Evolutionary conservation across 2,888 invertebrate genomes (phyloP), one percentile per base, ranked within the genome.

Genomic region (Drosophila rellima): DNA sequence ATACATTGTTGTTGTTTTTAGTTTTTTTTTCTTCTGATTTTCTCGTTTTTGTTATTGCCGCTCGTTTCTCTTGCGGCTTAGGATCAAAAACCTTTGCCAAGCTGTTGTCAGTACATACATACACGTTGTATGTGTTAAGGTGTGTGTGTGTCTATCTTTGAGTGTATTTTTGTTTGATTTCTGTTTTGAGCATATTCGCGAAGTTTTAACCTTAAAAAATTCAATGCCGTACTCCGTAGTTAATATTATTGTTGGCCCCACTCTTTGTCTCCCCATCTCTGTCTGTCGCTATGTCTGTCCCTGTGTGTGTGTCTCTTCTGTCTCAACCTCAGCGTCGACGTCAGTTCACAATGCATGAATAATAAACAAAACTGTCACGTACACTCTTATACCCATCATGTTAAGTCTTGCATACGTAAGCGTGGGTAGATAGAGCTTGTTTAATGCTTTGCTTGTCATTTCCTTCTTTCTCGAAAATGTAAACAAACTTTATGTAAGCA

Each of bases 361-460:
- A 68, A 86, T 86, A 84, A 83, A 86, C 75, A 83, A 88, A 88
- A 78, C 73, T 75, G 83, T 84, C 89, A 88, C 83, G 89, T 86
- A 74, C 66, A 69, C 62, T 63, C 48, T 26, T 39, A 10, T 35
- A 20, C 54, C 42, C 59, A 51, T 51, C 39, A 39, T 59, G 42
- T 42, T 18, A 11, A 15, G 55, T 48, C 69, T 61, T 74, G 87
- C 70, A 77, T 74, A 70, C 81, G 17, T 20, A 52, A 33, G 26
- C 47, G 70, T 52, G 59, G 59, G 63, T 47, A 54, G 40, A 6
- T 23, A 11, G 29, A 71, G 47, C 59, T 56, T 65, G 37, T 62
- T 64, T 60, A 74, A 70, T 70, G 72, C 65, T 69, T 69, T 70
- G 64, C 67, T 76, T 67, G 69, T 78, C 80, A 82, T 82, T 83